Conservation (phyloP, 2,797 vertebrate species). For the Clarias pachynema region DNA sequence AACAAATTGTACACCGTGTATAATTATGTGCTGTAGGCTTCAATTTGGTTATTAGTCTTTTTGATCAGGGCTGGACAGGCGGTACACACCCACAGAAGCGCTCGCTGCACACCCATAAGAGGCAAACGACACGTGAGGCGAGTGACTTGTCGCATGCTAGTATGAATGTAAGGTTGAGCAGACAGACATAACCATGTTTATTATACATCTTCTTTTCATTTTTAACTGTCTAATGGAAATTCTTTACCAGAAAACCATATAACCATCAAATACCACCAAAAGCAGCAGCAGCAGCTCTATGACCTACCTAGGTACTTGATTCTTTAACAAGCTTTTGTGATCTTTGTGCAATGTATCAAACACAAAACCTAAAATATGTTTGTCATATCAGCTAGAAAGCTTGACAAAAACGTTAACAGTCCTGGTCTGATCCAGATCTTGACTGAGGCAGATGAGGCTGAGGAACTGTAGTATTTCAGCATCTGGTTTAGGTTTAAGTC, state of each 20-base stretch:
- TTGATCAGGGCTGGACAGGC: neutral
- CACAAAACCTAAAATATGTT: neutral
- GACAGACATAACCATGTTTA: neutral
- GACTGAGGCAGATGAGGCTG: neutral
- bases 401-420: neutral
- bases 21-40: neutral
- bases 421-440: neutral
- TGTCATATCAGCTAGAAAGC: neutral
- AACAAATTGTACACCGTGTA: neutral
- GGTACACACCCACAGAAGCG: neutral
- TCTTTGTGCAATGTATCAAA: neutral
- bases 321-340: neutral
- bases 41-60: neutral
- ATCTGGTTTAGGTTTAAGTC: neutral
- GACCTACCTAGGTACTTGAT: neutral
- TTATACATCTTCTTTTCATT: no score
- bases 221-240: no score
- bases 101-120: neutral
- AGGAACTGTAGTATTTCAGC: neutral
- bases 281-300: neutral
- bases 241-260: neutral
- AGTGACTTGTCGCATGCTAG: neutral
- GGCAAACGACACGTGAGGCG: neutral
- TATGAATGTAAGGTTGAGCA: neutral
- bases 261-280: neutral